Evolutionary conservation across 2,888 invertebrate genomes (phyloP), one percentile per base, ranked within the genome.

Genomic region (Campopleginae sp.): DNA sequence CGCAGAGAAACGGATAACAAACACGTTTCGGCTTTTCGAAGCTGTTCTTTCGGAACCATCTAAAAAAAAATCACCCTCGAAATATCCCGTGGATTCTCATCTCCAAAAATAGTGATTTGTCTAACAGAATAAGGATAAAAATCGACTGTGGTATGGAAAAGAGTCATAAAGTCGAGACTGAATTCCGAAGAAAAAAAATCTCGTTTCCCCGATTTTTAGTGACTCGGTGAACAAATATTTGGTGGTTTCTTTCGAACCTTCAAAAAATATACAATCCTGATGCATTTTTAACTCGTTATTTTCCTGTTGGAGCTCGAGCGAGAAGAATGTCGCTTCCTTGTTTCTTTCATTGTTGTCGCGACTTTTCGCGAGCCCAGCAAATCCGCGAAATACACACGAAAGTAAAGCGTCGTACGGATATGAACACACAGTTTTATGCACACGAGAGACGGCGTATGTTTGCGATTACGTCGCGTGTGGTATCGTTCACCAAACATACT

Each of bases 21-120:
- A 74, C 80, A 80, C 72, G 80, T 80, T 74, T 74, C 65, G 51
- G 44, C 46, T 80, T 66, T 65, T 63, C 61, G 70, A 54, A 51
- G 51, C 65, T 38, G 51, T 65, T 54, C 74, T 17, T 33, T 38
- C 27, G 12, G 6, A n/a, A n/a, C n/a, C n/a, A n/a, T n/a, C n/a
- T n/a, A 19, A n/a, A 70, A 70, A 46, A 48, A 51, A 48, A 70
- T 5, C 46, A 70, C 19, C 27, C 46, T 46, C 10, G 27, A 46
- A 70, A n/a, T 42, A 42, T n/a, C n/a, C 7, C 44, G 68, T 65
- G 7, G 27, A 46, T 4, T 7, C 27, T 68, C 46, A 31, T 68
- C 46, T 46, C 14, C 44, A 17, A 6, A 27, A 46, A 71, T 31
- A 33, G 33, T 51, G 10, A 14, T 31, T n/a, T n/a, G 33, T n/a